Evolutionary conservation across 2,113 vertebrate species (phyloP).

Genomic region (Entomyzon cyanotis): DNA sequence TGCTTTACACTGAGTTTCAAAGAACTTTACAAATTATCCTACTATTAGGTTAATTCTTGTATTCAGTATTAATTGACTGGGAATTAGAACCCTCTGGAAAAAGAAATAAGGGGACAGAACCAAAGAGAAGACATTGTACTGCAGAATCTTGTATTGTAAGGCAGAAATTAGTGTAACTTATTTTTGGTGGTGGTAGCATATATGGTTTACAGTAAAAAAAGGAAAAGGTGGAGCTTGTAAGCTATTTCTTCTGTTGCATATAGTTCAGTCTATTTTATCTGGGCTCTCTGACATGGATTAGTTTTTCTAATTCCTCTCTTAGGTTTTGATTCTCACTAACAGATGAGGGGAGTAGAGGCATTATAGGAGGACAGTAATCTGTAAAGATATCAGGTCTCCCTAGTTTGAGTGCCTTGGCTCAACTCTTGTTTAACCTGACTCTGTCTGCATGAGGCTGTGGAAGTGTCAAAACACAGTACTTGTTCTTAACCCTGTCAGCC

Average conservation of each 20-base stretch:
- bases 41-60: constrained; percentile 11
- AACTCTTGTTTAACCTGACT: not conserved
- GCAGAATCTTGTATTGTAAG: not conserved
- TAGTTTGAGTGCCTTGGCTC: not conserved
- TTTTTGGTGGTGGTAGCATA: not conserved
- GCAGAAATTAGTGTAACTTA: not conserved
- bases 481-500: not conserved
- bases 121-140: not conserved
- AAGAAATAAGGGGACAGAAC: not conserved
- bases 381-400: not conserved
- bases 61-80: constrained; percentile 6
- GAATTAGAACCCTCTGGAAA: not conserved
- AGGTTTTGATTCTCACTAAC: not conserved
- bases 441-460: not conserved
- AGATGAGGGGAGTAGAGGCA: not conserved
- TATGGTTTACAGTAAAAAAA: not conserved
- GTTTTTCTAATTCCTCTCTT: not conserved
- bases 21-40: not conserved
- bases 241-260: not conserved
- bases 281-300: not conserved
- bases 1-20: constrained; percentile 2
- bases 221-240: not conserved
- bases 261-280: not conserved
- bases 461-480: not conserved
- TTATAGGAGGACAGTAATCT: not conserved